Percentiles rank a stretch among this genome's conserved stretches.
phyloP scores from a whole-genome alignment of 2,888 invertebrate genomes.

The Byasa hedistus region DNA sequence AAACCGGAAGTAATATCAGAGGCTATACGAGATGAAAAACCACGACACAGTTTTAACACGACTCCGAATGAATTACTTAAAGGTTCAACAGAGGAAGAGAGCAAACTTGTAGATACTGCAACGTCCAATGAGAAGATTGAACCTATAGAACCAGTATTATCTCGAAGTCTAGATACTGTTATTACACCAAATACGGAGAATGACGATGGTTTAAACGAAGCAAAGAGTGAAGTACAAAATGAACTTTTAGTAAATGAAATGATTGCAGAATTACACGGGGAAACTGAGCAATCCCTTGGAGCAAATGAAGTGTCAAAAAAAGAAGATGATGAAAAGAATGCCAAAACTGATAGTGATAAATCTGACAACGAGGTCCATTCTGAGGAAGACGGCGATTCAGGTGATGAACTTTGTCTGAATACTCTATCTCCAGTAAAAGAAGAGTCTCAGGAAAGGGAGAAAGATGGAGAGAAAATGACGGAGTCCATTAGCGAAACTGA shows the following conservation, averaged over 20 bases:
- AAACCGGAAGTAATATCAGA: slow-evolving; percentile 20
- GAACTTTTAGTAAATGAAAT: neutral
- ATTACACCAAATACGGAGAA: neutral
- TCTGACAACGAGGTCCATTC: slow-evolving; percentile 27
- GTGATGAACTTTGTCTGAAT: slow-evolving; percentile 31
- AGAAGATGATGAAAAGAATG: slow-evolving; percentile 18
- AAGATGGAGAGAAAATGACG: slow-evolving; percentile 63
- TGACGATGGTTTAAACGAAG: slow-evolving; percentile 2
- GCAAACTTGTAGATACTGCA: neutral
- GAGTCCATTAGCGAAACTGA: slow-evolving; percentile 83
- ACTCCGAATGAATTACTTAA: slow-evolving; percentile 5
- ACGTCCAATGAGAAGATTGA: neutral
- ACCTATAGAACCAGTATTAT: neutral
- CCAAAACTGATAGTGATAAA: slow-evolving; percentile 30
- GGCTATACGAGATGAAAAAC: slow-evolving; percentile 7
- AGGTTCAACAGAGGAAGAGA: slow-evolving; percentile 1
- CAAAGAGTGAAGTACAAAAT: slow-evolving; percentile 10
- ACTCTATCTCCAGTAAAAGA: slow-evolving; percentile 43
- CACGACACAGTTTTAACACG: slow-evolving; percentile 3
- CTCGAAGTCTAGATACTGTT: neutral
- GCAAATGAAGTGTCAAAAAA: slow-evolving; percentile 13
- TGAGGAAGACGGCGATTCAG: slow-evolving; percentile 30
- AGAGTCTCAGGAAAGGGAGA: slow-evolving; percentile 47
- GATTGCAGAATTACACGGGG: slow-evolving; percentile 2
- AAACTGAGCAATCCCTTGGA: slow-evolving; percentile 12